phyloP scores from a whole-genome alignment of 1,140 invertebrate genomes.

The Andrena cerasifolii region DNA sequence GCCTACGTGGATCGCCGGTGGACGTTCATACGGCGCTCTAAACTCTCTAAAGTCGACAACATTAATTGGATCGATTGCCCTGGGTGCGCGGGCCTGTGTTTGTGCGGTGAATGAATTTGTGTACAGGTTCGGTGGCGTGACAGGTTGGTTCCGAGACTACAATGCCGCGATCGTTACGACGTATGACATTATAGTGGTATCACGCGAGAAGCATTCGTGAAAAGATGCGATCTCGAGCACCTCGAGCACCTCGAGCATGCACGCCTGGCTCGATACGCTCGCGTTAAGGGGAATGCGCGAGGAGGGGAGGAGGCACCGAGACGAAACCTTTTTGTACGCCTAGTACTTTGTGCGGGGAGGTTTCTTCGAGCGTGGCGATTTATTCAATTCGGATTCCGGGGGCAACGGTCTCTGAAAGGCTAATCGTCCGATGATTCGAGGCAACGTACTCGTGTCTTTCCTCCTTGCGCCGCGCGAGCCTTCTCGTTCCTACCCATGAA shows the following conservation, averaged over 20 bases:
- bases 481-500: not conserved
- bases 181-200: constrained; percentile 63
- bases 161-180: constrained; percentile 50
- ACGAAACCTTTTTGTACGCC: constrained; percentile 55
- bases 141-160: constrained; percentile 35
- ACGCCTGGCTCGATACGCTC: constrained; percentile 58
- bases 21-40: no score
- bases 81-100: not conserved
- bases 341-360: constrained; percentile 39
- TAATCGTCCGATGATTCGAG: constrained; percentile 24
- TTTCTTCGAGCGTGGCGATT: constrained; percentile 48
- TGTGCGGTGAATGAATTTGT: not conserved
- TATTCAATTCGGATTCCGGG: constrained; percentile 41
- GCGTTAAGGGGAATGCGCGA: constrained; percentile 60
- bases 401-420: constrained; percentile 28
- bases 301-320: constrained; percentile 30
- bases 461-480: not conserved
- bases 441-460: no score
- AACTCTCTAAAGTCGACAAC: constrained; percentile 5
- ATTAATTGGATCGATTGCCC: constrained; percentile 52
- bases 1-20: no score
- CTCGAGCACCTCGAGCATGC: constrained; percentile 56
- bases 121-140: constrained; percentile 18
- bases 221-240: constrained; percentile 59
- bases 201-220: constrained; percentile 62